Percentiles rank a stretch among this genome's conserved stretches.
phyloP scores from a whole-genome alignment of 1,140 invertebrate genomes.

The Triops longicaudatus region DNA sequence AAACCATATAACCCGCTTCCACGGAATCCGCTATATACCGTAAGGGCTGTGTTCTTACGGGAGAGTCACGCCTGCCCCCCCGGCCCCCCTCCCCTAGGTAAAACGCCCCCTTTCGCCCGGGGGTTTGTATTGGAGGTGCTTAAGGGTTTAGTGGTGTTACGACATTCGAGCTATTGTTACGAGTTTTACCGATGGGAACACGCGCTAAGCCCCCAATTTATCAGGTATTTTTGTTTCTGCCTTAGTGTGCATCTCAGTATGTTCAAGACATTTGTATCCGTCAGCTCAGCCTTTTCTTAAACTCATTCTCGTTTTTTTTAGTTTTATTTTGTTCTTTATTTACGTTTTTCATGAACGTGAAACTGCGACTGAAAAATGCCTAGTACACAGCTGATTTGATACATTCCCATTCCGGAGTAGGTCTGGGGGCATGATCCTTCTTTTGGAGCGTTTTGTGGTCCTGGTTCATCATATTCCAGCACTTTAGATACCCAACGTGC shows the following conservation, averaged over 20 bases:
- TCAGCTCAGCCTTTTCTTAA: too few relatives aligned
- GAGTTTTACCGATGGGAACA: not conserved
- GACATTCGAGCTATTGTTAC: not conserved
- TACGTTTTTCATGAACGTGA: not conserved
- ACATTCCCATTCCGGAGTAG: not conserved
- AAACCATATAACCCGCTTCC: not conserved
- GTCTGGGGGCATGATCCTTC: not conserved
- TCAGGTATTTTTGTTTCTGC: not conserved
- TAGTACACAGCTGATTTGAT: not conserved
- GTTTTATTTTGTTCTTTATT: too few relatives aligned
- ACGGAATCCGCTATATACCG: not conserved
- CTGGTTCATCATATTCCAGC: not conserved
- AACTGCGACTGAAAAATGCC: not conserved
- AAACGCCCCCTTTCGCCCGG: not conserved
- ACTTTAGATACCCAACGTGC: conserved; percentile 6
- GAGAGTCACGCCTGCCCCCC: not conserved
- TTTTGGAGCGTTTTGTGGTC: not conserved
- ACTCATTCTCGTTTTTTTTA: too few relatives aligned
- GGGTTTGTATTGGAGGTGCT: not conserved
- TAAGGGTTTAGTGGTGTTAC: not conserved
- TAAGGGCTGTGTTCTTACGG: not conserved
- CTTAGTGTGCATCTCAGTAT: not conserved
- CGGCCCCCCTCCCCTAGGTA: not conserved
- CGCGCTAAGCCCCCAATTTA: not conserved
- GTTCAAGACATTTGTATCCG: not conserved